These are phyloP conservation scores for Diorhabda sublineata DNA, from an alignment of 1,140 invertebrate genomes.

Conservation along the genomic window DNA sequence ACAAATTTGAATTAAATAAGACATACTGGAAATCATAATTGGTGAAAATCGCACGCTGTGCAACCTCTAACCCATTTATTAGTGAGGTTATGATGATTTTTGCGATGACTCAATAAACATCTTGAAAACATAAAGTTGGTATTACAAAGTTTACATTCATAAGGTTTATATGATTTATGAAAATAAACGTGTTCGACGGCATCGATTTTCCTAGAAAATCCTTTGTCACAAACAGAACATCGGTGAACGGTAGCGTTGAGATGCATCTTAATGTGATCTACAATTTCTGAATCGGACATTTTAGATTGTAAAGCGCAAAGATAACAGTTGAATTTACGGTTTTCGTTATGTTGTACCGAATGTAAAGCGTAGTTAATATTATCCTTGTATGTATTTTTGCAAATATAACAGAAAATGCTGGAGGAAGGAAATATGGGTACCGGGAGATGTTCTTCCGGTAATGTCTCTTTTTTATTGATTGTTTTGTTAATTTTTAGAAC, in stretches of 20 bases:
- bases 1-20: no score
- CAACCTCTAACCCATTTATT: not conserved
- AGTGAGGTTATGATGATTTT: not conserved
- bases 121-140: constrained; percentile 61
- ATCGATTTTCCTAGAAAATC: constrained; percentile 42
- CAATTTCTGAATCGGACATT: not conserved
- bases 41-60: not conserved
- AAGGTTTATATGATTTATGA: constrained; percentile 56
- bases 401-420: not conserved
- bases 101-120: constrained; percentile 4
- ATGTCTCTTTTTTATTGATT: not conserved
- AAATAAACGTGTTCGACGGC: constrained; percentile 41
- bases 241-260: constrained; percentile 69
- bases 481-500: not conserved
- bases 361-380: not conserved
- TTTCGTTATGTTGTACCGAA: not conserved
- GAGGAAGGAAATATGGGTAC: not conserved
- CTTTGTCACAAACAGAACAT: constrained; percentile 62
- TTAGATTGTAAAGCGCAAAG: not conserved
- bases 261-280: constrained; percentile 63
- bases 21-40: not conserved
- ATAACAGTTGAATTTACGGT: not conserved
- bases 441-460: not conserved
- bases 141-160: constrained; percentile 55
- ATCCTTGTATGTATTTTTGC: not conserved